These are phyloP conservation scores for Henicopernis longicauda DNA, from an alignment of 2,113 vertebrate genomes.

Conservation along the genomic window DNA sequence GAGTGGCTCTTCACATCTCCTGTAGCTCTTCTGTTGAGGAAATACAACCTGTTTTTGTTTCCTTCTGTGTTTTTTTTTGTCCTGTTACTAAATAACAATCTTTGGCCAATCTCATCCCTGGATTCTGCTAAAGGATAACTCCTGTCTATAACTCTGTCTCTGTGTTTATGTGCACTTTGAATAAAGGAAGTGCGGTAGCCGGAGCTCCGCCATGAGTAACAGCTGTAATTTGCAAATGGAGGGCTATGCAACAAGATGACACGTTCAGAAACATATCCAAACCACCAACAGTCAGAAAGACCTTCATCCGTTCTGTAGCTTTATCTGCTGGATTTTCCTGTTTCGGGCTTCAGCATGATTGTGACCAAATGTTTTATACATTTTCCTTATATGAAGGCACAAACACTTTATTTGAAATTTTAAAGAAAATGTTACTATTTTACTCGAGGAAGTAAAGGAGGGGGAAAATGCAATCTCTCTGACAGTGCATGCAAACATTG, in stretches of 20 bases:
- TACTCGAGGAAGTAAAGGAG: conserved; percentile 23
- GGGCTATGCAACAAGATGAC: conserved; percentile 91
- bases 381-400: conserved; percentile 72
- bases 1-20: not conserved
- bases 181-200: not conserved
- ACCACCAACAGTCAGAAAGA: conserved; percentile 15
- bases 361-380: conserved; percentile 92
- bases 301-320: conserved; percentile 77
- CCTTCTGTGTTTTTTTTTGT: not conserved
- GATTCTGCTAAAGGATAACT: conserved; percentile 24
- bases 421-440: conserved; percentile 19
- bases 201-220: not conserved
- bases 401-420: conserved; percentile 66
- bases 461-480: conserved; percentile 20
- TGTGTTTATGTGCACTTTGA: conserved; percentile 1
- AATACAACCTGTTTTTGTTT: not conserved
- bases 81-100: not conserved
- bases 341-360: conserved; percentile 84
- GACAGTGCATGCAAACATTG: conserved; percentile 43
- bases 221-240: conserved; percentile 51
- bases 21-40: conserved; percentile 26
- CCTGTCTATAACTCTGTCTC: not conserved
- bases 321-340: conserved; percentile 77
- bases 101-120: conserved; percentile 50
- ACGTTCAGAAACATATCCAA: conserved; percentile 60